Evolutionary conservation across 2,888 invertebrate genomes (phyloP), one percentile per base, ranked within the genome.

Genomic region (Nezara viridula): DNA sequence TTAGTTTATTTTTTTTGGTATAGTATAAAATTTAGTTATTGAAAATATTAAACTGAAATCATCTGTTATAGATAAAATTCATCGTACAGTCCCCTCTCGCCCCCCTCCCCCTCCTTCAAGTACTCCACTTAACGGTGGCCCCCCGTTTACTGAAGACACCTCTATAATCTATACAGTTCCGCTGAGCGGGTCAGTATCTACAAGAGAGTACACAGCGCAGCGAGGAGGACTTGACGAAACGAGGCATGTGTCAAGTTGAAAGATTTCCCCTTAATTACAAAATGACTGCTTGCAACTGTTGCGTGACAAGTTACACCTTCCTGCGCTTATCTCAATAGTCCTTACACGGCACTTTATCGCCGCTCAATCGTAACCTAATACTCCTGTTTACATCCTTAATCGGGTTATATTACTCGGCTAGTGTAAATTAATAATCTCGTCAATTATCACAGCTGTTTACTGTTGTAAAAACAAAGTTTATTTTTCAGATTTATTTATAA

Each of bases 321-420:
- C 44, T 10, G 7, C 9, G 55, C 55, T 55, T 55, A 55, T 55
- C 55, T n/a, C 55, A 55, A 55, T 10, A n/a, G 55, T 10, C 55
- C n/a, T n/a, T 55, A 10, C n/a, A 55, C n/a, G n/a, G n/a, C 24
- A n/a, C 9, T 3, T n/a, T 55, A 55, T 55, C 55, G 12, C 55
- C 24, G n/a, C 55, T 3, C 12, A n/a, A 55, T 55, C 55, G n/a
- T 9, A 1, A 9, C 55, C n/a, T 55, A 55, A 55, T 55, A n/a
- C 55, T n/a, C 55, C 21, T 55, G 55, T 55, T 55, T 55, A 55
- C 55, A n/a, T n/a, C 55, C 55, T 55, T n/a, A n/a, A 55, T 55
- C n/a, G n/a, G n/a, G 24, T 55, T 55, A 55, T 55, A 55, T 0
- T 10, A 1, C 9, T 55, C n/a, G 12, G n/a, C 21, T n/a, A n/a